Percentiles rank a stretch among this genome's conserved stretches.
Evolutionary conservation across 1,140 invertebrate species (phyloP).

Genomic region (Belonocnema kinseyi): DNA sequence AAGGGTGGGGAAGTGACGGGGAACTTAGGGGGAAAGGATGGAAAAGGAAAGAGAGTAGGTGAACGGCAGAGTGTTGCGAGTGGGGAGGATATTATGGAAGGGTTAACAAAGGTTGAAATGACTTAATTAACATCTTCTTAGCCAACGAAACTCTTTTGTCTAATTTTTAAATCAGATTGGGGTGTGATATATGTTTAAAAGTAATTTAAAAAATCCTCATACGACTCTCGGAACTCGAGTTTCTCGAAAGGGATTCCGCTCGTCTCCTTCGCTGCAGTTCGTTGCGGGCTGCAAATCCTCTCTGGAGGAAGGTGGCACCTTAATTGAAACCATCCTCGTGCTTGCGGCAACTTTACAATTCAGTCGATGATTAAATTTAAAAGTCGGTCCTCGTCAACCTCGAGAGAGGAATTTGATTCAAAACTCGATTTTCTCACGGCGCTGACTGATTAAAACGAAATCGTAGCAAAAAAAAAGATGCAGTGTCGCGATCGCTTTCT

Average conservation of each 20-base stretch:
- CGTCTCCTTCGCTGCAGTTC: constrained; percentile 19
- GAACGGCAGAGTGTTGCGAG: too few relatives aligned
- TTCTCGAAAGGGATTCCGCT: neutral
- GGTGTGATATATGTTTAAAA: neutral
- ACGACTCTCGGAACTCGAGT: neutral
- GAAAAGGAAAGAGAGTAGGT: too few relatives aligned
- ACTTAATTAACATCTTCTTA: too few relatives aligned
- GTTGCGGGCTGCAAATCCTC: constrained; percentile 5
- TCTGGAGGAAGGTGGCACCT: constrained; percentile 8
- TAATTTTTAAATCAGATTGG: too few relatives aligned
- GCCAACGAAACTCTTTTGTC: too few relatives aligned
- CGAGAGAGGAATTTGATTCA: constrained; percentile 28
- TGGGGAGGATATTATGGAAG: too few relatives aligned
- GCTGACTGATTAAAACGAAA: constrained; percentile 27
- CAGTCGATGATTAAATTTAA: constrained; percentile 31
- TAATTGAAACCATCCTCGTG: constrained; percentile 27
- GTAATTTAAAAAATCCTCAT: neutral
- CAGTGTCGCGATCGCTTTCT: constrained; percentile 21
- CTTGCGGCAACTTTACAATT: constrained; percentile 28
- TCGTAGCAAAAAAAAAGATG: constrained; percentile 1
- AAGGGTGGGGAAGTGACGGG: too few relatives aligned
- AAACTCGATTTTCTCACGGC: constrained; percentile 26
- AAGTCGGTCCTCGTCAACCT: constrained; percentile 25
- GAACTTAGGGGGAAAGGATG: too few relatives aligned
- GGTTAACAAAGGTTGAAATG: too few relatives aligned